Percentiles rank a stretch among this genome's conserved stretches.
These are phyloP conservation scores for Phymanthus crucifer DNA, from an alignment of 92 coral and sea anemone species.

Conservation along the genomic window DNA sequence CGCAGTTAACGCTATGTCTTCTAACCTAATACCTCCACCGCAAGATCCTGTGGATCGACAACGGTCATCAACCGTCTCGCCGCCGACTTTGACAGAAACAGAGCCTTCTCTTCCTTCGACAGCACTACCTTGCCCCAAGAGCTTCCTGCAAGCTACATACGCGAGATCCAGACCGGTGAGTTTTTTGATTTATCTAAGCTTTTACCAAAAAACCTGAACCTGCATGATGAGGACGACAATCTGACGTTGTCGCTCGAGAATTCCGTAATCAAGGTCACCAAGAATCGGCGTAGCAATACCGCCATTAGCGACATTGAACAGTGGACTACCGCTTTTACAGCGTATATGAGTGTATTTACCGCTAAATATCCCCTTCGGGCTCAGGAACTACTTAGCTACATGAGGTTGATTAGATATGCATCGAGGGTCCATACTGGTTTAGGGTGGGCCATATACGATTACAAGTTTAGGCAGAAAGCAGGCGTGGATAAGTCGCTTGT, in stretches of 20 bases:
- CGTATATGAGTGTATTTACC: conserved; percentile 38
- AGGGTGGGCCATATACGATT: conserved; percentile 44
- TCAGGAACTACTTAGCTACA: conserved; percentile 34
- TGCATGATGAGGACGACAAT: conserved; percentile 24
- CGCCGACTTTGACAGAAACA: too few species aligned
- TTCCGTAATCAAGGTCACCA: conserved; percentile 41
- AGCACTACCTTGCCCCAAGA: too few species aligned
- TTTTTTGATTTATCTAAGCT: conserved; percentile 45
- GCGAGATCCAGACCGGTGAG: conserved; percentile 52
- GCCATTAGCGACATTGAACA: conserved; percentile 33
- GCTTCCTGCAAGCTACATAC: conserved; percentile 35
- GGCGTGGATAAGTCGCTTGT: conserved; percentile 19
- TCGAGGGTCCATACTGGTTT: conserved; percentile 40
- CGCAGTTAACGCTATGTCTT: neutral
- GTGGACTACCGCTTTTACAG: conserved; percentile 50
- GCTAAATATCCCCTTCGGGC: conserved; percentile 37
- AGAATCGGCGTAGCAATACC: neutral
- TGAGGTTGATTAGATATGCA: conserved; percentile 43
- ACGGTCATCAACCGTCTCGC: too few species aligned
- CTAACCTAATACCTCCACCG: too few species aligned
- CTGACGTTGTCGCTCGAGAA: conserved; percentile 42
- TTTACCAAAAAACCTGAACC: conserved; percentile 25
- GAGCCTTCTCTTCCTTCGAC: too few species aligned
- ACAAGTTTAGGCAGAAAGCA: conserved; percentile 39
- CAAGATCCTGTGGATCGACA: too few species aligned